Conservation (phyloP, 2,888 invertebrate species). For the Drosophila formosana region DNA sequence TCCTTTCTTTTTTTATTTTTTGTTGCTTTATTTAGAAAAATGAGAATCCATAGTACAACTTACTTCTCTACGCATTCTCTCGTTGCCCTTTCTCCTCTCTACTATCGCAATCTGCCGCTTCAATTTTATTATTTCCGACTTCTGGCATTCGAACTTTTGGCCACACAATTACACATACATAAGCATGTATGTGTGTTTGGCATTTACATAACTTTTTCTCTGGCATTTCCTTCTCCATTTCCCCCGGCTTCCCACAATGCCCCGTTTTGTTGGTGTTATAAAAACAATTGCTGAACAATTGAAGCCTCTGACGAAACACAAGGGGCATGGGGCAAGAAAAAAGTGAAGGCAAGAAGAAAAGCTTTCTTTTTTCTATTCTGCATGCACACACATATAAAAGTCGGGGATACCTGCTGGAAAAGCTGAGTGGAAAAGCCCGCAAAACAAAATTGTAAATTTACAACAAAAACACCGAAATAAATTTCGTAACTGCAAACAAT, state of each 20-base stretch:
- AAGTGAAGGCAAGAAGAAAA: conserved; percentile 10
- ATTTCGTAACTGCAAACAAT: conserved; percentile 79
- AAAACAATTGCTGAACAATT: conserved; percentile 80
- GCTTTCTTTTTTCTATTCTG: conserved; percentile 31
- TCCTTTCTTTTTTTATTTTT: background rate
- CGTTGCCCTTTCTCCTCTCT: background rate
- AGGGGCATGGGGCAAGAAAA: conserved; percentile 18
- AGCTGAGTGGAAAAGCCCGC: conserved; percentile 39
- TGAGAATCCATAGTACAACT: conserved; percentile 2
- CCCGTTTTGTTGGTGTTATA: conserved; percentile 66
- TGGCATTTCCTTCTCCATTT: conserved; percentile 57
- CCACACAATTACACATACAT: conserved; percentile 15
- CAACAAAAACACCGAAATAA: conserved; percentile 74
- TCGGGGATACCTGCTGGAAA: conserved; percentile 47
- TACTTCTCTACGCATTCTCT: background rate
- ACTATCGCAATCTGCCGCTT: conserved; percentile 15
- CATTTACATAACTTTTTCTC: conserved; percentile 79
- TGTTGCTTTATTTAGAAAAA: background rate
- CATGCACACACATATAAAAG: conserved; percentile 12
- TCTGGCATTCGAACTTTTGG: conserved; percentile 43
- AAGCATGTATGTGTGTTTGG: conserved; percentile 17
- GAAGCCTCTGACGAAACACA: conserved; percentile 62
- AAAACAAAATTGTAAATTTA: conserved; percentile 74
- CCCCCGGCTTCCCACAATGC: conserved; percentile 9
- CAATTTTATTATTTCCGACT: conserved; percentile 72